A percentile compares a stretch with the other conserved stretches of the same genome.
Conservation (phyloP, 2,797 vertebrate species). For the Acanthornis magna region DNA sequence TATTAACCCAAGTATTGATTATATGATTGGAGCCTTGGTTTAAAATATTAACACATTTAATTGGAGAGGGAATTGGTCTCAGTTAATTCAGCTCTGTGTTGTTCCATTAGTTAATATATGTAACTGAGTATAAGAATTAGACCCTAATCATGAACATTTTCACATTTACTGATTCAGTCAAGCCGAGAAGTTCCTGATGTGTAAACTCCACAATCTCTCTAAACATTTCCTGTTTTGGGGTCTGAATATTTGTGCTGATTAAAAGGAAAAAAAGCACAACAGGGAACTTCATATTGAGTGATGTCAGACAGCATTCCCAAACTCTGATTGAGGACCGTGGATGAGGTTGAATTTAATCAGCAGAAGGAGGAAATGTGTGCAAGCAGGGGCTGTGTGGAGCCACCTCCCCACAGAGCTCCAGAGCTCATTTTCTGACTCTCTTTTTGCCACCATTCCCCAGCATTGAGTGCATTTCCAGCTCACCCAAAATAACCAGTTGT, state of each 20-base stretch:
- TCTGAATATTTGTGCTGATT: not conserved
- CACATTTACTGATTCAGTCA: not conserved
- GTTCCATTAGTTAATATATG: not conserved
- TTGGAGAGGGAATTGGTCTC: not conserved
- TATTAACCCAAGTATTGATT: slow-evolving; percentile 7
- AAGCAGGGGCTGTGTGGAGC: not conserved
- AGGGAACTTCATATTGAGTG: not conserved
- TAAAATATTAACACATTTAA: not conserved
- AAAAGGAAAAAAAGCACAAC: not conserved
- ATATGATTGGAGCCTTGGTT: not conserved
- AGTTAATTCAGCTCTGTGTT: not conserved
- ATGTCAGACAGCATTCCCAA: not conserved
- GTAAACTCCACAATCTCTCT: not conserved
- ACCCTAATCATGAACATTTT: not conserved
- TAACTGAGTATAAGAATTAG: not conserved
- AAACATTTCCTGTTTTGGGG: not conserved
- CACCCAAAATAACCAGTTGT: not conserved
- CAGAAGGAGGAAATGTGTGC: not conserved
- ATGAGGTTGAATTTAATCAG: not conserved
- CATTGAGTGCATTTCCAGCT: not conserved
- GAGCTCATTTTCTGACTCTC: not conserved
- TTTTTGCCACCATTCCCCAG: not conserved
- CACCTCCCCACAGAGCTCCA: not conserved
- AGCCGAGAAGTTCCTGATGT: not conserved
- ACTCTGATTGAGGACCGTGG: not conserved